Base-by-base conservation (phyloP, 2,888 invertebrate species). In the Parascotia fuliginaria region DNA sequence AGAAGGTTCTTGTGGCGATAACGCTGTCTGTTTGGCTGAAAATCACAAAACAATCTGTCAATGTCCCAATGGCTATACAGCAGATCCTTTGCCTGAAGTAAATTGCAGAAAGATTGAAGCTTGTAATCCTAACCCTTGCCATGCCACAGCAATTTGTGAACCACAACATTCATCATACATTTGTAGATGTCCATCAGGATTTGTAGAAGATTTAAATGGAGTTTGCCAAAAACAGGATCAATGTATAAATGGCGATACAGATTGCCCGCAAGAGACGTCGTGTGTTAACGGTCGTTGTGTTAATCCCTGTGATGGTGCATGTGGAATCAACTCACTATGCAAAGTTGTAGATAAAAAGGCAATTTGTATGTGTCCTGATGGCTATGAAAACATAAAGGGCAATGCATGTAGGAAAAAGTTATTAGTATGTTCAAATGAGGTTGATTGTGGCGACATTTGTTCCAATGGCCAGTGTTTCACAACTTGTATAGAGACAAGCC, bases 11-110 rank as follows among this genome's bases (percentile, higher is more conserved):
- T 98, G 98, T 73, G 97, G 98, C 0, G 94, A 94, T 12, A 97
- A 97, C 82, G 97, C 98, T 6, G 96, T 98, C 11, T 98, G 98
- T 79, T 94, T 97, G 65, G 95, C 96, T 3, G 97, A 97, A 83
- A 95, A 96, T 71, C 97, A 98, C 77, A 95, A 95, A 75, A 94
- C 95, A 6, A 94, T 93, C 12, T 98, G 98, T 69, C 96, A 97
- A 76, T 98, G 98, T 77, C 97, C 97, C 27, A 95, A 95, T 22
- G 98, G 98, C 7, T 96, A 94, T 77, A 94, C 93, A 66, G 94
- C 96, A 1, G 96, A 97, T 79, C 97, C 97, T 1, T 85, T 96
- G 19, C 95, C 97, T n/a, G 97, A 97, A 68, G 94, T 97, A 9
- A 95, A 95, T 74, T 98, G 98, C 76, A 93, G 93, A 42, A 92